Conservation (phyloP, 2,797 vertebrate species). For the Phrynocephalus forsythii region DNA sequence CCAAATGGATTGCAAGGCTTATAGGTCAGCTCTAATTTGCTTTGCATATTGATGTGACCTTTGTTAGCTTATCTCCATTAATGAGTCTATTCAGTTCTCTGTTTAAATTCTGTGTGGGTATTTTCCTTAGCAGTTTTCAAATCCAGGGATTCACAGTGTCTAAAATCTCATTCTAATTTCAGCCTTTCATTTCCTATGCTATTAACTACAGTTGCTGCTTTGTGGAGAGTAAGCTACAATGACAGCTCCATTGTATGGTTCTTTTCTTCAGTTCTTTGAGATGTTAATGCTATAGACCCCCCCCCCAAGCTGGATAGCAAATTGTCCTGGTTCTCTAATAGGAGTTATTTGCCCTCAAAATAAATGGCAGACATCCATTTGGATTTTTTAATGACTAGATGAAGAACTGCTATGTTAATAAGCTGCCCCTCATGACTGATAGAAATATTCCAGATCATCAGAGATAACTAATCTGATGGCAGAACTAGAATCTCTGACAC, state of each 20-base stretch:
- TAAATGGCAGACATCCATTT: slow-evolving; percentile 39
- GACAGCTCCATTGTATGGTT: slow-evolving; percentile 53
- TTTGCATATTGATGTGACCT: slow-evolving; percentile 35
- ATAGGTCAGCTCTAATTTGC: slow-evolving; percentile 10
- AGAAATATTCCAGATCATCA: neutral
- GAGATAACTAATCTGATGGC: neutral
- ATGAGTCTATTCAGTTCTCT: slow-evolving; percentile 38
- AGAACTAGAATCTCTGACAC: neutral
- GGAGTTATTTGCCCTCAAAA: slow-evolving; percentile 45
- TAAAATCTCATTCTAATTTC: slow-evolving; percentile 63
- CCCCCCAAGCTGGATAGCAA: slow-evolving; percentile 40
- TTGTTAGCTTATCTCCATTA: slow-evolving; percentile 45
- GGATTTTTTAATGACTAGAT: slow-evolving; percentile 40
- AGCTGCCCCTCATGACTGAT: neutral
- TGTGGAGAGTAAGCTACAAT: slow-evolving; percentile 49
- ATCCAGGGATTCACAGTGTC: slow-evolving; percentile 15
- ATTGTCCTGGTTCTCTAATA: slow-evolving; percentile 41
- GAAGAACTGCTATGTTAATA: slow-evolving; percentile 34
- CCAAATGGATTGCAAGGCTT: neutral
- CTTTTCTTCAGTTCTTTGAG: slow-evolving; percentile 51
- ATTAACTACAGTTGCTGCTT: slow-evolving; percentile 60
- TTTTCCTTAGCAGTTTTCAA: slow-evolving; percentile 47
- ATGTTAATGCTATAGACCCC: slow-evolving; percentile 42
- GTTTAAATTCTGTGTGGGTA: slow-evolving; percentile 55
- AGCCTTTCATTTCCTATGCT: slow-evolving; percentile 53